Percentiles rank a stretch among this genome's conserved stretches.
Evolutionary conservation across 2,113 vertebrate species (phyloP).

Genomic region (Atlantisia rogersi): DNA sequence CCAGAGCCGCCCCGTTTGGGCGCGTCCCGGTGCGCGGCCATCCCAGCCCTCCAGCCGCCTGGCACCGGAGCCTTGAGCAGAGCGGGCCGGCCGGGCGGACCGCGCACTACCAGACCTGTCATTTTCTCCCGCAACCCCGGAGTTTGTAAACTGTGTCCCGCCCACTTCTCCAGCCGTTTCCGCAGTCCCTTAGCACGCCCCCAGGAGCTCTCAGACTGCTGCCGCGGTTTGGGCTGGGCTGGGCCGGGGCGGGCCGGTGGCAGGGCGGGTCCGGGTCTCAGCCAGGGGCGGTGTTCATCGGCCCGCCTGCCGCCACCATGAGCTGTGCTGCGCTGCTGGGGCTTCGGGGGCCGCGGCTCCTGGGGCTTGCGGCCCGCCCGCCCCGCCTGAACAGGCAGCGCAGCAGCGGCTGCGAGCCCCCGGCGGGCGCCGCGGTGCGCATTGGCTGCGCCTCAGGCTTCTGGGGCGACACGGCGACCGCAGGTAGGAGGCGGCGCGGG

Average conservation of each 20-base stretch:
- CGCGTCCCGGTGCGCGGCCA: rapidly evolving
- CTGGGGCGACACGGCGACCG: slow-evolving; percentile 82
- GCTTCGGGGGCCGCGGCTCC: background rate
- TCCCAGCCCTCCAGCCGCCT: rapidly evolving
- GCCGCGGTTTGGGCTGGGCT: background rate
- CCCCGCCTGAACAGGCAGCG: background rate
- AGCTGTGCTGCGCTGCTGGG: background rate
- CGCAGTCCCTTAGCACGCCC: background rate
- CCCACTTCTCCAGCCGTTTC: background rate
- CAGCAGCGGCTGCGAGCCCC: background rate
- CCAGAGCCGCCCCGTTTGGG: rapidly evolving
- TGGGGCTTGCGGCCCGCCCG: background rate
- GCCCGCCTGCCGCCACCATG: background rate
- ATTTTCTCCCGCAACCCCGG: rapidly evolving
- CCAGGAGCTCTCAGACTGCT: rapidly evolving
- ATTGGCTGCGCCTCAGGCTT: slow-evolving; percentile 84
- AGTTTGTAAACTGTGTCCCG: rapidly evolving
- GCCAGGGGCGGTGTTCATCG: background rate
- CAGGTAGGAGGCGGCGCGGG: slow-evolving; percentile 68
- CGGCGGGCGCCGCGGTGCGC: slow-evolving; percentile 51
- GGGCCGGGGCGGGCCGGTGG: background rate
- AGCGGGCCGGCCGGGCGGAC: rapidly evolving
- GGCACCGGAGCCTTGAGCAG: rapidly evolving
- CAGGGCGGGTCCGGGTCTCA: background rate
- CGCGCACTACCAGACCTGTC: rapidly evolving